phyloP scores from a whole-genome alignment of 2,797 vertebrate species.

The Acipenser ruthenus region DNA sequence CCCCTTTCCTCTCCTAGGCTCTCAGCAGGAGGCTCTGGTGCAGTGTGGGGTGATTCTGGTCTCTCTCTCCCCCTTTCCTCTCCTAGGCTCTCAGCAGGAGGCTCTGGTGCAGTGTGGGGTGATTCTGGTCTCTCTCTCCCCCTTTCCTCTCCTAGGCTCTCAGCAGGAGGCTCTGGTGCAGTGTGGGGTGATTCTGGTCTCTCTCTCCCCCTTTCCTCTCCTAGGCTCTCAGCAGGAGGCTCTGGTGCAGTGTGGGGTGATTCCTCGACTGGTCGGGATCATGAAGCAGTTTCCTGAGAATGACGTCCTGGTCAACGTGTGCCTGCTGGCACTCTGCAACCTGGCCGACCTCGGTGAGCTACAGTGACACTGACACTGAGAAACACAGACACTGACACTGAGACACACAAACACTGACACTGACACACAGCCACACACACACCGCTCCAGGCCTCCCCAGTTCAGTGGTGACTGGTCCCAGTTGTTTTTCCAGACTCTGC shows the following conservation, averaged over 20 bases:
- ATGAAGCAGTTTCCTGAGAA: slow-evolving; percentile 69
- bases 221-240: slow-evolving; percentile 74
- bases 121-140: neutral
- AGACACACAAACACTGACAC: neutral
- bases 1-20: too few species aligned
- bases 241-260: slow-evolving; percentile 69
- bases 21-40: too few species aligned
- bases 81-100: too few species aligned
- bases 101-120: too few species aligned
- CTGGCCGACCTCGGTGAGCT: slow-evolving; percentile 76
- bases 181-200: neutral
- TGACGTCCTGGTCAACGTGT: slow-evolving; percentile 75
- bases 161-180: neutral
- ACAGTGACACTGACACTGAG: neutral
- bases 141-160: too few species aligned
- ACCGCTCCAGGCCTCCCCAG: neutral
- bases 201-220: neutral
- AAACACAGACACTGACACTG: too few species aligned
- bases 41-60: too few species aligned
- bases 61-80: too few species aligned
- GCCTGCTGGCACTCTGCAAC: slow-evolving; percentile 76
- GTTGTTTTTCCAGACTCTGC: slow-evolving; percentile 58
- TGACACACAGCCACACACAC: neutral
- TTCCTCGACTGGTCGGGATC: slow-evolving; percentile 70
- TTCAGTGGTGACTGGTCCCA: neutral